phyloP scores from a whole-genome alignment of 2,113 vertebrate genomes.

The Onychorhynchus coronatus region DNA sequence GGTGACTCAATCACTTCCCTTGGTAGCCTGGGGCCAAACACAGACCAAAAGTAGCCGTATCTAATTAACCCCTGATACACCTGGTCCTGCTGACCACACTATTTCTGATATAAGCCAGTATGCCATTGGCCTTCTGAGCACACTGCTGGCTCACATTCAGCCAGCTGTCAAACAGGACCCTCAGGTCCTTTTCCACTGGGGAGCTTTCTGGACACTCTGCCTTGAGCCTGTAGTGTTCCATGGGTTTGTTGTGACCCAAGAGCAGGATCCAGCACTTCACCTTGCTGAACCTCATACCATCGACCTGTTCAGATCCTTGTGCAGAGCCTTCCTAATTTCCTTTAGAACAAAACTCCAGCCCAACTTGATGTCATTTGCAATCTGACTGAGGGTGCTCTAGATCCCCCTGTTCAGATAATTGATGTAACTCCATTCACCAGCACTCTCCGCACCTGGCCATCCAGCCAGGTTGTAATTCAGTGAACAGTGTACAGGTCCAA shows the following conservation, averaged over 20 bases:
- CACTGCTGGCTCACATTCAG: too few relatives aligned
- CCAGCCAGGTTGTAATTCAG: neutral
- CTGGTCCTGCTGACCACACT: too few relatives aligned
- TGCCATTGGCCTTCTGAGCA: too few relatives aligned
- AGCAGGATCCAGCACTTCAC: rapidly evolving
- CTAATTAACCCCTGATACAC: too few relatives aligned
- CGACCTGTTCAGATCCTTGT: neutral
- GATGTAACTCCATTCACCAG: neutral
- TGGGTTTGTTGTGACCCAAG: neutral
- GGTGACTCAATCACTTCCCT: neutral
- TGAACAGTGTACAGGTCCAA: rapidly evolving
- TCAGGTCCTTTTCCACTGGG: too few relatives aligned
- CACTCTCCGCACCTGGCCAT: neutral
- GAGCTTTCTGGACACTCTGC: neutral
- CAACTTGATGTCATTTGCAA: neutral
- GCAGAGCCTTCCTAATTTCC: neutral
- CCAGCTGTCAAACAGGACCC: too few relatives aligned
- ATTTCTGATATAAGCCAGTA: too few relatives aligned
- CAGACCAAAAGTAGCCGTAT: too few relatives aligned
- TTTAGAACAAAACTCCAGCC: neutral
- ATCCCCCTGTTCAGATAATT: neutral
- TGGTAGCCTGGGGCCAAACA: neutral
- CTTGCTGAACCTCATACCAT: neutral
- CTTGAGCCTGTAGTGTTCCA: neutral
- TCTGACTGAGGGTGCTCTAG: neutral